Conservation (phyloP, 2,113 vertebrate species). For the Leucopsar rothschildi region DNA sequence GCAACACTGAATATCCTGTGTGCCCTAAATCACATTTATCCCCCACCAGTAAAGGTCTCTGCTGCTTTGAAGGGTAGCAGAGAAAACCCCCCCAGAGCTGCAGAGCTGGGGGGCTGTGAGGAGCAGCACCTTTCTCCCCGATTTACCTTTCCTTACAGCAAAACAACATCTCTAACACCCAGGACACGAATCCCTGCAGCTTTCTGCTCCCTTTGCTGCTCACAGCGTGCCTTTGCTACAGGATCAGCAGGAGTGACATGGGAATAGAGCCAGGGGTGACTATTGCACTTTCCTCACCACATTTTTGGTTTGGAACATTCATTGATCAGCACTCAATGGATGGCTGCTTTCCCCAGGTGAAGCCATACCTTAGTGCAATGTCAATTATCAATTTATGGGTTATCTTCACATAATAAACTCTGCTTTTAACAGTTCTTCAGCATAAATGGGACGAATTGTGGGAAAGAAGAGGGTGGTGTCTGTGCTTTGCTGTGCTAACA, state of each 20-base stretch:
- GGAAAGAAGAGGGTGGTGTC: accelerated
- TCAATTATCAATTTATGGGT: neutral
- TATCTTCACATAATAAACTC: accelerated
- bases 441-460: no score
- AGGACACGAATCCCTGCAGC: no score
- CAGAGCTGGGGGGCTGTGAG: neutral
- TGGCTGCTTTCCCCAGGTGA: neutral
- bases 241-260: accelerated
- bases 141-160: neutral
- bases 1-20: accelerated
- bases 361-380: neutral
- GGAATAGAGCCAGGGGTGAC: no score
- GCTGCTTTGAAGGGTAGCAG: accelerated
- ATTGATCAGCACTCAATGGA: neutral
- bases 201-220: neutral
- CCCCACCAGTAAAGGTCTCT: neutral
- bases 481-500: neutral
- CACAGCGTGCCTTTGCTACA: accelerated
- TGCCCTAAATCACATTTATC: neutral
- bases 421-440: neutral
- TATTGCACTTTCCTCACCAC: accelerated
- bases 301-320: neutral
- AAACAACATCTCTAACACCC: accelerated
- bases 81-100: neutral
- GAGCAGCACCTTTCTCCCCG: neutral